Base-by-base conservation (phyloP, 2,113 vertebrate species). In the Stictonetta naevosa region DNA sequence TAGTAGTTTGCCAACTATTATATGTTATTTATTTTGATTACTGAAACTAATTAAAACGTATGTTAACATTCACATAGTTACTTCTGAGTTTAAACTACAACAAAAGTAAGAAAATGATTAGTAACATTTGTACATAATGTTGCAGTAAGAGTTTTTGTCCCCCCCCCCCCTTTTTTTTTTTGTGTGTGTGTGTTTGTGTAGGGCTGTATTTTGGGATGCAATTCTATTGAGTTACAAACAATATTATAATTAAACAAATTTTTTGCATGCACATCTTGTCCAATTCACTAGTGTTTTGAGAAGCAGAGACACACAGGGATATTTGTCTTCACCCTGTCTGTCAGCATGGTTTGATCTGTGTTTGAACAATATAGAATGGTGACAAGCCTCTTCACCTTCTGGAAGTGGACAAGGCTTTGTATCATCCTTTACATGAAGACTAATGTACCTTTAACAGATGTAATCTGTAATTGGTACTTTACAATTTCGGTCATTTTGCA, bases 11-110 rank as follows among this genome's bases (percentile, higher is more conserved):
- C 25, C 63, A 55, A 42, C 10, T 60, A 55, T 59, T 84, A 71
- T 42, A 5, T 87, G 25, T 40, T 53, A 66, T 48, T 91, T 62
- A 76, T 46, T 91, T 92, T 83, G 20, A 8, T 52, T 86, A 80
- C 48, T 88, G 19, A 83, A 74, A 38, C 10, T 31, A 84, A 87
- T 84, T 40, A 26, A 50, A 82, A 72, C 36, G 6, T 29, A 76
- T 75, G 92, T 88, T 74, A 80, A 28, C 87, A 67, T 55, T 91
- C 44, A 58, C 8, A n/a, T 60, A 28, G 10, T 68, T 92, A 36
- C 40, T 90, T 94, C 44, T 87, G 16, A 75, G 67, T 64, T 62
- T 84, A 66, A 94, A 72, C 33, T 31, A 46, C 14, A 66, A 6
- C 1, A 25, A 73, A 10, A 62, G 4, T 63, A 67, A 77, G 42